Percentiles rank a stretch among this genome's conserved stretches.
These are phyloP conservation scores for Tetragonula carbonaria DNA, from an alignment of 2,888 invertebrate species.

Conservation along the genomic window DNA sequence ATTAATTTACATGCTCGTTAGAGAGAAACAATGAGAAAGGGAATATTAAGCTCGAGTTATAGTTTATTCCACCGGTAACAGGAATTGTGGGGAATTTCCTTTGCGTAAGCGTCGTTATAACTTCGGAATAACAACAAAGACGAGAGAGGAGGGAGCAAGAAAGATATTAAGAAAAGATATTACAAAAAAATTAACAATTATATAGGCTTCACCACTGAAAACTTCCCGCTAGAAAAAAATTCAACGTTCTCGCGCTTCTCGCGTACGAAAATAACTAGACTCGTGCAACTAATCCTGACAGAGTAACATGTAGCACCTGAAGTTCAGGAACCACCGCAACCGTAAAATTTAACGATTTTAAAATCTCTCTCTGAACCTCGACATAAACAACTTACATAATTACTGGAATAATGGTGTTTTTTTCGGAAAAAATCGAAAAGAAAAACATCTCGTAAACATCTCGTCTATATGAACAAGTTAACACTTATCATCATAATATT, in stretches of 20 bases:
- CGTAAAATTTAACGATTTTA: constrained; percentile 42
- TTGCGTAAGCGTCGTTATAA: constrained; percentile 60
- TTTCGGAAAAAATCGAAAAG: not conserved
- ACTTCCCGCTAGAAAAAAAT: constrained; percentile 30
- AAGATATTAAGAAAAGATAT: constrained; percentile 49
- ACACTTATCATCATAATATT: not conserved
- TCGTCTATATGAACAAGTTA: not conserved
- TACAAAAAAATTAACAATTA: constrained; percentile 65
- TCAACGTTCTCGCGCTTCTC: constrained; percentile 12
- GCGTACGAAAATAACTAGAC: constrained; percentile 57
- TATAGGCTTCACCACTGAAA: constrained; percentile 54
- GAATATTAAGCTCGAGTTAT: constrained; percentile 63
- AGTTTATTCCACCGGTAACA: constrained; percentile 43
- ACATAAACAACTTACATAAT: not conserved
- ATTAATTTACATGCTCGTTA: constrained; percentile 68
- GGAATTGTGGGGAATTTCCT: constrained; percentile 26
- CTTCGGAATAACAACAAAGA: constrained; percentile 59
- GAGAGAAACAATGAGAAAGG: constrained; percentile 45
- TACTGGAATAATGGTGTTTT: not conserved
- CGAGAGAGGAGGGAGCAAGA: not conserved
- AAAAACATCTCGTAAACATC: not conserved
- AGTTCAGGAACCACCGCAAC: constrained; percentile 56
- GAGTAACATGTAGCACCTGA: constrained; percentile 66
- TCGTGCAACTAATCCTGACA: constrained; percentile 57
- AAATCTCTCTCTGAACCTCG: constrained; percentile 23